These are phyloP conservation scores for Amorpha juglandis DNA, from an alignment of 2,888 invertebrate genomes.

Conservation along the genomic window DNA sequence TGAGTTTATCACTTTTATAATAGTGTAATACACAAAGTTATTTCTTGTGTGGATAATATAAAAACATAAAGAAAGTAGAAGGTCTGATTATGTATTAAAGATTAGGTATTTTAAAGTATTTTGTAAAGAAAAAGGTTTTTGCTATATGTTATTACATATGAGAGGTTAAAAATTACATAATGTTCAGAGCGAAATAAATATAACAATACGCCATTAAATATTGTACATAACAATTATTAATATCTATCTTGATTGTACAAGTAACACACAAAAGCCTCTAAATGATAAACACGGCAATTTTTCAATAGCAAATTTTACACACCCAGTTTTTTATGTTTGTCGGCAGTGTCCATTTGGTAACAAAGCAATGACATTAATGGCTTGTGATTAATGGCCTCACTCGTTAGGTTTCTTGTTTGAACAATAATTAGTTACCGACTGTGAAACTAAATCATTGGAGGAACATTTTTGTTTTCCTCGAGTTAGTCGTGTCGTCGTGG, in stretches of 20 bases:
- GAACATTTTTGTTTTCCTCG: conserved; percentile 59
- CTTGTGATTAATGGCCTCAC: conserved; percentile 64
- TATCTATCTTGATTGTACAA: background rate
- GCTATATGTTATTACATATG: no score
- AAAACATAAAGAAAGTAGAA: no score
- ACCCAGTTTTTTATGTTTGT: conserved; percentile 33
- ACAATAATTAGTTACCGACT: conserved; percentile 65
- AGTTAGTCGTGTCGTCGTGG: conserved; percentile 47
- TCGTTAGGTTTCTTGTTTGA: conserved; percentile 68
- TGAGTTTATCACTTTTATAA: background rate
- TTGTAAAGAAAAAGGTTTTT: no score
- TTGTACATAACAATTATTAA: no score
- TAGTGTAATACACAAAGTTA: background rate
- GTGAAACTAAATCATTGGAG: conserved; percentile 58
- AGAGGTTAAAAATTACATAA: no score
- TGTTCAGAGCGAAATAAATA: no score
- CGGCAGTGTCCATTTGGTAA: conserved; percentile 53
- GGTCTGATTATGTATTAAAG: no score
- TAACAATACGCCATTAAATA: no score
- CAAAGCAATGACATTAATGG: conserved; percentile 55
- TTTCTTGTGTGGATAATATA: no score
- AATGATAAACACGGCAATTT: conserved; percentile 12
- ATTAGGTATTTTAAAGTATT: no score
- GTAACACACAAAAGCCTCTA: background rate
- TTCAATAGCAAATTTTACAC: conserved; percentile 27